Evolutionary conservation across 2,888 invertebrate genomes (phyloP), one percentile per base, ranked within the genome.

Genomic region (Cheilosia scutellata): DNA sequence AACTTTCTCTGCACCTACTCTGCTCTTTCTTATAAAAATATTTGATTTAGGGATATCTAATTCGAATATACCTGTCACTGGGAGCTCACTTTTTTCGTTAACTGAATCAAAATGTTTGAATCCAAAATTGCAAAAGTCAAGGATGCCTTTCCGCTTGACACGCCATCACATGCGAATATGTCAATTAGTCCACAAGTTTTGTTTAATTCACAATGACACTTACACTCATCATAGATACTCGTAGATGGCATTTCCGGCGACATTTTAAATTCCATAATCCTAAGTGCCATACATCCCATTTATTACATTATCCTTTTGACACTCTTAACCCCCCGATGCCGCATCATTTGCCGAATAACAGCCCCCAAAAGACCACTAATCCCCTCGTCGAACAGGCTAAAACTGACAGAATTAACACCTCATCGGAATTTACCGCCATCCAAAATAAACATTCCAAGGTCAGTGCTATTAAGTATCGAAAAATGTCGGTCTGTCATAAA

Each of bases 401-500:
- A 76, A 62, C 63, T 84, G 84, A 65, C 70, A 71, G 65, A 80
- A 84, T 84, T 84, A 80, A 84, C 80, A 84, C 84, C 84, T 80
- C 49, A 75, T 66, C 58, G 80, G 65, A 84, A 80, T 80, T 84
- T 84, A 84, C 76, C 60, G 60, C 11, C 71, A 66, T 65, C 47
- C 9, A 62, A 71, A 84, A 80, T 71, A 57, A 65, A 80, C 58
- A 75, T 55, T 44, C 75, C 80, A 84, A 80, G 84, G 84, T 80
- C 75, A 66, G 40, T 13, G 75, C 84, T 84, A 80, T 84, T 80
- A 84, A 76, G 80, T 84, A 84, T 80, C 79, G 49, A 70, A 60
- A 80, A 80, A 80, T 80, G 84, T 84, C 84, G 80, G 80, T 71
- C 75, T 84, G 84, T 84, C 84, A 84, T 76, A 84, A 84, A 75